Percentiles rank a stretch among this genome's conserved stretches.
These are phyloP conservation scores for Malurus elegans DNA, from an alignment of 2,113 vertebrate genomes.

Conservation along the genomic window DNA sequence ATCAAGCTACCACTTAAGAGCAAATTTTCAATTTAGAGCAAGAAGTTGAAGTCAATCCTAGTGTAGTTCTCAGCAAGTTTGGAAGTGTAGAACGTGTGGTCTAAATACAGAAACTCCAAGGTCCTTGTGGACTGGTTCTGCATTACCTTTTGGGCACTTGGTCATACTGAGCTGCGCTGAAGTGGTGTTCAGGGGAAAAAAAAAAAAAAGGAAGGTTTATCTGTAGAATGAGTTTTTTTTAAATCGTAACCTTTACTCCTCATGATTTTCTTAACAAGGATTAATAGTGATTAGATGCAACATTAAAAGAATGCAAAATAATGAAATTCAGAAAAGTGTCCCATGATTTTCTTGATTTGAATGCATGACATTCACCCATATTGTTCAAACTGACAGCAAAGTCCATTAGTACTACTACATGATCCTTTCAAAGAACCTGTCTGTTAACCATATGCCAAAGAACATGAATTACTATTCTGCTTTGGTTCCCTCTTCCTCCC, in stretches of 20 bases:
- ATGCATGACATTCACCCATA: neutral
- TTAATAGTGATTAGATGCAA: neutral
- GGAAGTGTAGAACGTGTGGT: neutral
- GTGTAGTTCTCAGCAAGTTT: neutral
- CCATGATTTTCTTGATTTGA: neutral
- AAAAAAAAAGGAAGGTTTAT: neutral
- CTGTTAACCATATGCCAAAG: neutral
- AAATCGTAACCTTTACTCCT: neutral
- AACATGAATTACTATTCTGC: neutral
- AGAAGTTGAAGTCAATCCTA: neutral
- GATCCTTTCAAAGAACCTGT: neutral
- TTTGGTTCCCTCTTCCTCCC: neutral
- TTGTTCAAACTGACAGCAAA: neutral
- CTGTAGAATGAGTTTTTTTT: neutral
- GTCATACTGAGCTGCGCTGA: neutral
- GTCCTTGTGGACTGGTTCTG: accelerated
- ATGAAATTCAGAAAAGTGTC: neutral
- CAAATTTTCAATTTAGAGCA: neutral
- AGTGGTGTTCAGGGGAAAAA: neutral
- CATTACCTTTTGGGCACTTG: neutral
- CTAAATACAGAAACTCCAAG: neutral
- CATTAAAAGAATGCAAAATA: neutral
- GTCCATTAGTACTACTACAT: neutral
- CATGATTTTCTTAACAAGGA: neutral
- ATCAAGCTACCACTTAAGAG: neutral